Percentiles rank a stretch among this genome's conserved stretches.
These are phyloP conservation scores for Calliopum simillimum DNA, from an alignment of 2,888 invertebrate species.

Conservation along the genomic window DNA sequence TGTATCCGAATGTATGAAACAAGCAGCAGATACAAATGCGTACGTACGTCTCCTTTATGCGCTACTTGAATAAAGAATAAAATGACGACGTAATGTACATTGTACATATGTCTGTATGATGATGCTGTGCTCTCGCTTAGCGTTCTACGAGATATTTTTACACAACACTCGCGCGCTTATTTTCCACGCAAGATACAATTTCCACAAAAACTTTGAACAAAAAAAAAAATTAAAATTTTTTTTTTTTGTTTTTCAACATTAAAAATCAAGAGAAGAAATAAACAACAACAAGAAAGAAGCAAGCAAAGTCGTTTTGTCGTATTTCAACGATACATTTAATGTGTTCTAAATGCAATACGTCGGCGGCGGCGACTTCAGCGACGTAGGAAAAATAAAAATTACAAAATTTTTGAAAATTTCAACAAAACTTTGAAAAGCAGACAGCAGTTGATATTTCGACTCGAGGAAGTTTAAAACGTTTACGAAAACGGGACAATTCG, in stretches of 20 bases:
- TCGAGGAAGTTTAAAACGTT: slow-evolving; percentile 62
- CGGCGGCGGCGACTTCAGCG: too few relatives aligned
- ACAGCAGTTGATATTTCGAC: slow-evolving; percentile 64
- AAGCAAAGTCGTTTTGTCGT: neutral
- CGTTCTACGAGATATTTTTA: slow-evolving; percentile 22
- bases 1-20: slow-evolving; percentile 13
- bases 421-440: slow-evolving; percentile 37
- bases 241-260: neutral
- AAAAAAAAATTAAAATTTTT: too few relatives aligned
- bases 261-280: slow-evolving; percentile 18
- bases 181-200: slow-evolving; percentile 11
- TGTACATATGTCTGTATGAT: neutral
- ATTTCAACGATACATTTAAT: neutral
- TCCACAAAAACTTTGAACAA: neutral
- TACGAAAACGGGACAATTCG: slow-evolving; percentile 40
- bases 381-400: slow-evolving; percentile 14
- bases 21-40: neutral
- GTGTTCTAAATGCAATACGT: neutral
- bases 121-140: neutral
- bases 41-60: neutral
- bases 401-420: slow-evolving; percentile 42
- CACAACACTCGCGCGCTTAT: neutral
- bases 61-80: too few relatives aligned
- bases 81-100: neutral
- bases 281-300: neutral